These are phyloP conservation scores for Drosophila kokeensis DNA, from an alignment of 2,888 invertebrate species.

Conservation along the genomic window DNA sequence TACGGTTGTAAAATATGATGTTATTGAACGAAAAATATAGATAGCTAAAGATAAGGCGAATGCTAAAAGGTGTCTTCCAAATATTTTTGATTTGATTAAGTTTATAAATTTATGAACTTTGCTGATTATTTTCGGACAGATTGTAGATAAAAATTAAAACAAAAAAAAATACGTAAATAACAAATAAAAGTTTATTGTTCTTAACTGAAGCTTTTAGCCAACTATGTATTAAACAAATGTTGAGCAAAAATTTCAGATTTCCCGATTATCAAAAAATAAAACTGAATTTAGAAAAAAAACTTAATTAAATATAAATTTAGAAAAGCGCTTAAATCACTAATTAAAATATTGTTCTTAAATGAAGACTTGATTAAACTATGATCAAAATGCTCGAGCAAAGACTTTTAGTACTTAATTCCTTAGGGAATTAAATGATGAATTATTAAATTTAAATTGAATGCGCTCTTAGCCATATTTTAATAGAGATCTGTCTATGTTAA, in stretches of 20 bases:
- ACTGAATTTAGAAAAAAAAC: not conserved
- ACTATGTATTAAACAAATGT: not conserved
- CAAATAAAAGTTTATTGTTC: not conserved
- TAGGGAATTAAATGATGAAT: not conserved
- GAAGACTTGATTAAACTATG: not conserved
- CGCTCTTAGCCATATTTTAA: not conserved
- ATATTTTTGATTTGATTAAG: not conserved
- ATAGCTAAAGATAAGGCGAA: not conserved
- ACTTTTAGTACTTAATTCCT: not conserved
- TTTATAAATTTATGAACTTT: not conserved
- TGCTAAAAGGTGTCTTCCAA: not conserved
- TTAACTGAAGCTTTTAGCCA: not conserved
- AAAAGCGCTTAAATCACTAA: not conserved
- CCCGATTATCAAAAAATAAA: not conserved
- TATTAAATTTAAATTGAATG: not conserved
- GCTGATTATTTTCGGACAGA: not conserved
- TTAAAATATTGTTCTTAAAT: not conserved
- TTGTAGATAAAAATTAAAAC: not conserved
- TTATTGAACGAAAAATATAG: not conserved
- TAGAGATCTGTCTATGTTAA: not conserved
- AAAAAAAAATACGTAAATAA: not conserved
- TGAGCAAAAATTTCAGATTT: not conserved
- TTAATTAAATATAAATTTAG: not conserved
- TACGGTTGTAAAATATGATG: slow-evolving; percentile 7
- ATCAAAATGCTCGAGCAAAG: not conserved